Percentiles rank a stretch among this genome's conserved stretches.
These are phyloP conservation scores for Trochalopteron elliotii DNA, from an alignment of 2,113 vertebrate species.

Conservation along the genomic window DNA sequence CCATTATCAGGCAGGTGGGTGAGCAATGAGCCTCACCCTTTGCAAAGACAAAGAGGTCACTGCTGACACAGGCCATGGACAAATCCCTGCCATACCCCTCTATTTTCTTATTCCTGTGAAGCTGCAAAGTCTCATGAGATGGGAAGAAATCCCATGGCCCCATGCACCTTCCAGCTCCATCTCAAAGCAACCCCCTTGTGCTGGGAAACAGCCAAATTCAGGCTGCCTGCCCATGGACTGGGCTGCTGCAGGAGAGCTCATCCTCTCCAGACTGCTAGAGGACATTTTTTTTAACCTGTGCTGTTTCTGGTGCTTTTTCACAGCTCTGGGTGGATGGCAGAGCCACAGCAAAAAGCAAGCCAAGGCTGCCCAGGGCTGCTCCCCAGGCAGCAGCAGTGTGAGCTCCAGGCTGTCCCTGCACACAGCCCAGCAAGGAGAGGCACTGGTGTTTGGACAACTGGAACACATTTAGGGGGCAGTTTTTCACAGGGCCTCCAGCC, in stretches of 20 bases:
- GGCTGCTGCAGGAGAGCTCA: background rate
- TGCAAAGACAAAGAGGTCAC: background rate
- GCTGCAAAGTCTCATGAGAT: background rate
- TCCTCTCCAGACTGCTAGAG: background rate
- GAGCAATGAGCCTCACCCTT: background rate
- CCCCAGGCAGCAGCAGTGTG: background rate
- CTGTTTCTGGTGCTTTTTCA: background rate
- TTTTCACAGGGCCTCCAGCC: conserved; percentile 67
- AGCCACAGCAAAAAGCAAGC: conserved; percentile 31
- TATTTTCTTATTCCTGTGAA: too few species aligned
- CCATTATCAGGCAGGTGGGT: background rate
- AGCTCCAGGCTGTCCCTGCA: conserved; percentile 8
- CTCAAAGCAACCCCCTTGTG: background rate
- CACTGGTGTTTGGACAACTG: conserved; percentile 83
- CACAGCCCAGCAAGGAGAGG: background rate
- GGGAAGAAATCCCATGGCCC: background rate
- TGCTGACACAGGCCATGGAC: fast-evolving
- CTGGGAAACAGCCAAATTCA: background rate
- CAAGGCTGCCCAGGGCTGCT: background rate
- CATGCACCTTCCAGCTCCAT: background rate
- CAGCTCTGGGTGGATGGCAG: background rate
- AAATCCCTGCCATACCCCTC: background rate
- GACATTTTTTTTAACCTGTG: background rate
- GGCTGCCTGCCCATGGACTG: fast-evolving
- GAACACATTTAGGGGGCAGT: conserved; percentile 71